Conservation (phyloP, 2,888 invertebrate genomes). For the Lottia scabra region DNA sequence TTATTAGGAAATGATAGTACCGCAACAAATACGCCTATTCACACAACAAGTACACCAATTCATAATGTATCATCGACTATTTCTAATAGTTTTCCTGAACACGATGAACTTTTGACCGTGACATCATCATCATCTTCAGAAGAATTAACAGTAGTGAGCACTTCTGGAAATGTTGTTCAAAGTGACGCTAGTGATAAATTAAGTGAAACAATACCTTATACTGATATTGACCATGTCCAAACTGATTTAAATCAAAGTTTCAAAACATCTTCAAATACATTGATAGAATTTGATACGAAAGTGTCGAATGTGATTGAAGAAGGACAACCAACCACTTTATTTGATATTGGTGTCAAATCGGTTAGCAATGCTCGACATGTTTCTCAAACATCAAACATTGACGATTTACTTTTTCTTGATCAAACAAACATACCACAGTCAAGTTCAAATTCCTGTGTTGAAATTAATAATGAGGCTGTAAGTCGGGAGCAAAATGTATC, state of each 20-base stretch:
- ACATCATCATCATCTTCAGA: neutral
- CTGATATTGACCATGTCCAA: neutral
- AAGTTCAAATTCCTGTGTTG: neutral
- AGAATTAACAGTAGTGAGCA: neutral
- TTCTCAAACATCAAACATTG: neutral
- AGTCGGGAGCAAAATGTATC: neutral
- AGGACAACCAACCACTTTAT: neutral
- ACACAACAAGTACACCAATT: neutral
- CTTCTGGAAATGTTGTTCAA: neutral
- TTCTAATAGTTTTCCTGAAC: neutral
- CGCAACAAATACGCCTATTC: neutral
- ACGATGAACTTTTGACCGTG: neutral
- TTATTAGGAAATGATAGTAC: slow-evolving; percentile 31
- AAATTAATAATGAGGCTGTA: neutral
- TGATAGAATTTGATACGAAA: neutral
- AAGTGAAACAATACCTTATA: neutral
- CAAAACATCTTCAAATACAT: neutral
- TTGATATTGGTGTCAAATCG: neutral
- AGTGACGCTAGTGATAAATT: neutral
- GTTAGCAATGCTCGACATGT: neutral
- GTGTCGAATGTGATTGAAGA: neutral
- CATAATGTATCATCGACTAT: neutral
- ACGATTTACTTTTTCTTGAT: neutral
- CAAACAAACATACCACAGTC: neutral
- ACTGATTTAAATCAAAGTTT: too few relatives aligned